Evolutionary conservation across 2,888 invertebrate genomes (phyloP), one percentile per base, ranked within the genome.

Genomic region (Noctua fimbriata): DNA sequence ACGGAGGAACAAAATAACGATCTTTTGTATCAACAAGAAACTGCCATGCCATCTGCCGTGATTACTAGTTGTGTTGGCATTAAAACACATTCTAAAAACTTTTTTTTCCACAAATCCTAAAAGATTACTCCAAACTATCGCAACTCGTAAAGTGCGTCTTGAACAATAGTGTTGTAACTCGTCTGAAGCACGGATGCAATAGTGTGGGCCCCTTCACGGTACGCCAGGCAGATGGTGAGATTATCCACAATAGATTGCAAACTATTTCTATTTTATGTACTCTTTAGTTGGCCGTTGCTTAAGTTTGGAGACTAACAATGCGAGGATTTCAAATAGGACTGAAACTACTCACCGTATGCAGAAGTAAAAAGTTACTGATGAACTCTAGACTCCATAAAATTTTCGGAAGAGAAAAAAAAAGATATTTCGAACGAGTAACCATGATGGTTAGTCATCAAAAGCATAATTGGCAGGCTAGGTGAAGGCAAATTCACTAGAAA

Each of bases 111-210:
- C 21, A 52, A 41, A 49, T 36, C 4, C n/a, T 36, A 83, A 79
- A 55, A 63, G 60, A 63, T 63, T 24, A 78, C 63, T 77, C 44
- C 63, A 55, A 73, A 69, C 28, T 24, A 65, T 60, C 44, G 73
- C 63, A 86, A 76, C 41, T 24, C n/a, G 32, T 36, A 49, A 47
- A 73, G 65, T 66, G 76, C 74, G 76, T 81, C 55, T 73, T 55
- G 14, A 75, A 89, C 88, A 89, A 89, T 89, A 78, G 81, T 87
- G 81, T 78, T 80, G 88, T 76, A 89, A 89, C 63, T 16, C 24
- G 47, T 41, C 55, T 77, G 16, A 73, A 67, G 24, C 44, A 16
- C 65, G 75, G 76, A 84, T 72, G 86, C 79, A 87, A 86, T 63
- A 81, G 63, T 72, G 73, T 74, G 87, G 79, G 84, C 87, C 80